Conservation (phyloP, 2,797 vertebrate species). For the Bovichtus variegatus region DNA sequence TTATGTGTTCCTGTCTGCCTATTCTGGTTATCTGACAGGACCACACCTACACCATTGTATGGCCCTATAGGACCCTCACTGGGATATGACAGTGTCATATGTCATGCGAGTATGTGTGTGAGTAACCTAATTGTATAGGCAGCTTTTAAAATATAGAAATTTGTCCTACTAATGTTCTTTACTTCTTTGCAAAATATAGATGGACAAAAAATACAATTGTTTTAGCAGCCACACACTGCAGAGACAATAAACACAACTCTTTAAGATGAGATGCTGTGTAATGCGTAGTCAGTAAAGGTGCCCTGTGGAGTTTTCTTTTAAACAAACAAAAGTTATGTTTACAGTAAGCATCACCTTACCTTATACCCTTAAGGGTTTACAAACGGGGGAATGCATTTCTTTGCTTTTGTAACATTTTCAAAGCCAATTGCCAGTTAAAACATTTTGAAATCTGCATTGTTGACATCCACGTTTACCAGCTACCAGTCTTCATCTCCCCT, state of each 20-base stretch:
- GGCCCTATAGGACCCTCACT: constrained; percentile 55
- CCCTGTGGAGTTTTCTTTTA: not conserved
- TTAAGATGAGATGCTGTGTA: no score
- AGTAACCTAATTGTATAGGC: not conserved
- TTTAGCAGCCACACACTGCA: not conserved
- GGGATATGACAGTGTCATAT: constrained; percentile 63
- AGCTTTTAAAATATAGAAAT: constrained; percentile 5
- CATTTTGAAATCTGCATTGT: not conserved
- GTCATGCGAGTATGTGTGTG: constrained; percentile 36
- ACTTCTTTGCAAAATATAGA: not conserved
- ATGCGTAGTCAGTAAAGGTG: not conserved
- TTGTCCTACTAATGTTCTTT: not conserved
- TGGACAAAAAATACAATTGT: not conserved
- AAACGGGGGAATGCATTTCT: no score
- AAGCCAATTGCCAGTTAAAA: no score
- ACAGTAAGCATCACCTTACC: not conserved
- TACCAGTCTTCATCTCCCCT: not conserved
- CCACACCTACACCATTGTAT: constrained; percentile 76
- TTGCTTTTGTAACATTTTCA: no score
- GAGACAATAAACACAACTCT: not conserved
- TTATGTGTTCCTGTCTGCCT: constrained; percentile 54
- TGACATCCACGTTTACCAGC: not conserved
- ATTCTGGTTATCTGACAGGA: constrained; percentile 58
- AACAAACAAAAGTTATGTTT: not conserved
- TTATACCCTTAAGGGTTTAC: not conserved